These are phyloP conservation scores for Eupithecia vulgata DNA, from an alignment of 2,888 invertebrate genomes.

Conservation along the genomic window DNA sequence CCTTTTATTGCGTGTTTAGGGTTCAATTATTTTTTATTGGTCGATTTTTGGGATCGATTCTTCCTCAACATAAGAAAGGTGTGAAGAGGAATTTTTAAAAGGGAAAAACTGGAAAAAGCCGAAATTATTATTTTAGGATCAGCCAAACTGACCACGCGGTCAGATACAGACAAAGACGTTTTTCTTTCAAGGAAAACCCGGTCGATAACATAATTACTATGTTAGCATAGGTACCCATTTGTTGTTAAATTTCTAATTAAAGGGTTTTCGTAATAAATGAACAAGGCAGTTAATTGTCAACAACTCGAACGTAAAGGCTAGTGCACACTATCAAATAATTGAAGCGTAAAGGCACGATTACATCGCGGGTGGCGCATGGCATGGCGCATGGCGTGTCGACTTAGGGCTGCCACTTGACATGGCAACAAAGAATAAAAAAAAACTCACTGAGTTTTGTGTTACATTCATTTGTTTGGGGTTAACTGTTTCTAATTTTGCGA, in stretches of 20 bases:
- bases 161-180: neutral
- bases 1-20: slow-evolving; percentile 27
- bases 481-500: neutral
- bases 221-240: neutral
- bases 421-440: neutral
- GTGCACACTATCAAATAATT: slow-evolving; percentile 48
- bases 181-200: neutral
- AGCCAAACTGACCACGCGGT: no score
- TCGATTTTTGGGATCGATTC: slow-evolving; percentile 12
- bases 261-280: slow-evolving; percentile 15
- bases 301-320: slow-evolving; percentile 33
- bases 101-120: no score
- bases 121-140: neutral
- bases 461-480: neutral
- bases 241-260: neutral
- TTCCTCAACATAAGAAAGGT: neutral
- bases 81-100: no score
- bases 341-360: slow-evolving; percentile 55
- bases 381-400: slow-evolving; percentile 46
- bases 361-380: slow-evolving; percentile 50
- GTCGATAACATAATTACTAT: neutral
- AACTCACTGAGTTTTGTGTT: neutral
- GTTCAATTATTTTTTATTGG: slow-evolving; percentile 25
- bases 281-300: slow-evolving; percentile 27
- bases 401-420: slow-evolving; percentile 25